These are phyloP conservation scores for Melospiza melodia DNA, from an alignment of 2,113 vertebrate species.

Conservation along the genomic window DNA sequence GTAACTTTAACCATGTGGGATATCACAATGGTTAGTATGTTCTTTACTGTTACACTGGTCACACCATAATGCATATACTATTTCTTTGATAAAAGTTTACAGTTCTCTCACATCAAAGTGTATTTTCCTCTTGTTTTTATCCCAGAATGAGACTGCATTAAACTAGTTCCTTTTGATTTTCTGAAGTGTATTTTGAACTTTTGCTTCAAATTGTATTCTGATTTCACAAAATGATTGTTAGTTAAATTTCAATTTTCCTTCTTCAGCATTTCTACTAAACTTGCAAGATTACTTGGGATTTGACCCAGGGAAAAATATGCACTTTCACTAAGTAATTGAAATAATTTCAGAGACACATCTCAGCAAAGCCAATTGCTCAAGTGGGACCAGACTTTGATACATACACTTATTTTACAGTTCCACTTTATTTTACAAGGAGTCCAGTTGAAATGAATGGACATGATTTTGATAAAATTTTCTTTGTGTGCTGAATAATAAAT, in stretches of 20 bases:
- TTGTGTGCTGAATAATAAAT: constrained; percentile 15
- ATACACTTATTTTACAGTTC: neutral
- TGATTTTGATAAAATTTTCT: neutral
- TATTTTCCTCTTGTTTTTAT: constrained; percentile 39
- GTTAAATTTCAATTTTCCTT: neutral
- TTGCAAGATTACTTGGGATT: neutral
- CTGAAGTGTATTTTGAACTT: constrained; percentile 1
- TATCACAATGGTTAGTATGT: neutral
- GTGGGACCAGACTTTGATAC: neutral
- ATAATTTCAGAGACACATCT: neutral
- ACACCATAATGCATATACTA: neutral
- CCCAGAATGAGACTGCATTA: neutral
- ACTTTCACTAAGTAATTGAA: neutral
- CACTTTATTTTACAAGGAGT: neutral
- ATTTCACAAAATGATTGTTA: neutral
- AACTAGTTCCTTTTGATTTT: constrained; percentile 5
- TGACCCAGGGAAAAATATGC: neutral
- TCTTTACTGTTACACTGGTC: neutral
- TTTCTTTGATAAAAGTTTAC: neutral
- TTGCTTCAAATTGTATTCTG: neutral
- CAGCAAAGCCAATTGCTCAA: neutral
- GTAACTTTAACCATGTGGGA: neutral
- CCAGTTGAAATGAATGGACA: neutral
- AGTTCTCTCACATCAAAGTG: constrained; percentile 8
- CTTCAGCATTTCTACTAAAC: neutral